Evolutionary conservation across 2,888 invertebrate genomes (phyloP), one percentile per base, ranked within the genome.

Genomic region (Mythimna albipuncta): DNA sequence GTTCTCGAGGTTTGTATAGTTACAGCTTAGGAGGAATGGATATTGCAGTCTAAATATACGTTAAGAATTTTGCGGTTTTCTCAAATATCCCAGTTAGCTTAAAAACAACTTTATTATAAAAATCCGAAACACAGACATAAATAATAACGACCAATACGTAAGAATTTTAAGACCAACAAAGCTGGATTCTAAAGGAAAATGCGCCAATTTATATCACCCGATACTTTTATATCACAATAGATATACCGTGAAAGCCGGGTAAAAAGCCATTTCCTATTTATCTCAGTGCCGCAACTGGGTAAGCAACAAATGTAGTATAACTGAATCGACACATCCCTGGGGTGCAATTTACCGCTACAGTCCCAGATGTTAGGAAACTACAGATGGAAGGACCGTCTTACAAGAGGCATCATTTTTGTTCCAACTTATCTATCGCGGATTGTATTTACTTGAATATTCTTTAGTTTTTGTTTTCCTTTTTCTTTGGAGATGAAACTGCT

Each of bases 261-360:
- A 82, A 85, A 88, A 87, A 85, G 83, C 82, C 75, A 85, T 86
- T 85, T 82, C 83, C 86, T 86, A 85, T 89, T 86, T 87, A 88
- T 87, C 87, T 85, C 82, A 81, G 82, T 83, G 80, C 83, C 79
- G 62, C 82, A 78, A 82, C 80, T 76, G 82, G 80, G 73, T 81
- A 75, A 82, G 81, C 84, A 85, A 84, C 86, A 84, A 85, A 85
- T 86, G 85, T 85, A 88, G 82, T 87, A 83, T 83, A 84, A 82
- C 84, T 84, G 90, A 89, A 90, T 89, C 87, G 89, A 89, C 87
- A 87, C 87, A 84, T 87, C 92, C 90, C 90, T 69, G 57, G 91
- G 89, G 92, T 86, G 89, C 91, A 91, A 91, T 92, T 91, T 89
- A 88, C 85, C 84, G 86, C 75, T 76, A 68, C 77, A 80, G 83